Base-by-base conservation (phyloP, 2,888 invertebrate genomes). In the Amiota minor region DNA sequence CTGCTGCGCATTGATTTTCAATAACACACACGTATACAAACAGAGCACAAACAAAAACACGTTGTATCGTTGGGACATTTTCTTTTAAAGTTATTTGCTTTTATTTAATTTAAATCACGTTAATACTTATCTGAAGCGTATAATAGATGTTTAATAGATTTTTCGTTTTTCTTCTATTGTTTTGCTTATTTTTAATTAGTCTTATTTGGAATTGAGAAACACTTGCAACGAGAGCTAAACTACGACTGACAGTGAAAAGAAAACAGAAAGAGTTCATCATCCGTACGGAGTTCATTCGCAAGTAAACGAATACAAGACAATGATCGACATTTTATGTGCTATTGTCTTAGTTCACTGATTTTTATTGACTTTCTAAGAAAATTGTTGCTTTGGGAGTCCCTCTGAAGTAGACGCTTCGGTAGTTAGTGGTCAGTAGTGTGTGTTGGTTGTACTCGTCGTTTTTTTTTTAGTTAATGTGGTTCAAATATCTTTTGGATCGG, bases 261-360 rank as follows among this genome's bases (percentile, higher is more conserved):
- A 35, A 35, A 35, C 35, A 2, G 35, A 35, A 35, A 35, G 35
- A 71, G 72, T 68, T 74, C 76, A 72, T 76, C 70, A 62, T 75
- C 70, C 72, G 70, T 69, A 69, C 74, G 72, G 20, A 71, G 76
- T 76, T 77, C 68, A 65, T 55, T 46, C 49, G 65, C 70, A 75
- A 79, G 73, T 76, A 76, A 82, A 76, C 76, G 71, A 76, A 77
- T 83, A 82, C 78, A 78, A 73, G 53, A 12, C 73, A 74, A 47
- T 74, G 72, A 72, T 84, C 79, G 77, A 81, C 76, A 79, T 76
- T 83, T 87, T 86, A 87, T 35, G 6, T 35, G 6, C 84, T 78
- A 79, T 75, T 73, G 85, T 78, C 76, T 78, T 80, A 84, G 75
- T 81, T 81, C 80, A 86, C 72, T 76, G 84, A 81, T 77, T 84